A percentile compares a stretch with the other conserved stretches of the same genome.
phyloP scores from a whole-genome alignment of 2,888 invertebrate genomes.

The Eristalinus aeneus region DNA sequence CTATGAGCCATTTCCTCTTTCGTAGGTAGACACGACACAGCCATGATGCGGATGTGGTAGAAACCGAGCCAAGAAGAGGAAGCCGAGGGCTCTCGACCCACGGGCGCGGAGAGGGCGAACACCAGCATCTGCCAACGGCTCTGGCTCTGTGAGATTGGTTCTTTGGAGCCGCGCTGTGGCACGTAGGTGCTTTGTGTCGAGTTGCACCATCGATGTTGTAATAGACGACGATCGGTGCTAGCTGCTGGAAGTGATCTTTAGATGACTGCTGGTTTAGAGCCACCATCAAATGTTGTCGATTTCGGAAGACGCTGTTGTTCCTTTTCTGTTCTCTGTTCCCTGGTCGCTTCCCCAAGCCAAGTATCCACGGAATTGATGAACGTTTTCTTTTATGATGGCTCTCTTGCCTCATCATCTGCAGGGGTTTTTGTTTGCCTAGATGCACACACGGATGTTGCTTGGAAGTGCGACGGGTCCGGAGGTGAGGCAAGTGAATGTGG shows the following conservation, averaged over 20 bases:
- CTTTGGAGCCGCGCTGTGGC: conserved; percentile 8
- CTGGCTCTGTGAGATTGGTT: conserved; percentile 31
- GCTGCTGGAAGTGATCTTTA: conserved; percentile 13
- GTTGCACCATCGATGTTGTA: conserved; percentile 71
- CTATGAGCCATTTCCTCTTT: conserved; percentile 65
- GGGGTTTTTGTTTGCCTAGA: conserved; percentile 39
- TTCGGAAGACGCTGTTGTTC: conserved; percentile 48
- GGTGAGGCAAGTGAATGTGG: background rate
- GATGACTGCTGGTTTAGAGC: background rate
- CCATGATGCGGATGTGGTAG: conserved; percentile 56
- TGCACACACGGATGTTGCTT: background rate
- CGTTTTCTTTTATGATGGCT: conserved; percentile 60
- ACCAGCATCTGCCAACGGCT: conserved; percentile 25
- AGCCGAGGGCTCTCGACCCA: conserved; percentile 30
- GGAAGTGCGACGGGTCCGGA: background rate
- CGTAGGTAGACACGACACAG: conserved; percentile 47
- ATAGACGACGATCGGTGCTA: conserved; percentile 57
- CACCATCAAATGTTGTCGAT: conserved; percentile 21
- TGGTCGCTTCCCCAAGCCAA: background rate
- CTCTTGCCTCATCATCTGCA: conserved; percentile 61
- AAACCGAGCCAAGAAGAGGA: conserved; percentile 9
- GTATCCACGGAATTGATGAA: conserved; percentile 57
- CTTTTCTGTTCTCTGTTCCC: background rate
- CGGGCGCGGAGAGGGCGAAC: background rate
- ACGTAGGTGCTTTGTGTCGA: conserved; percentile 47